Percentiles rank a stretch among this genome's conserved stretches.
phyloP scores from a whole-genome alignment of 2,797 vertebrate species.

The Premnoplex brunnescens region DNA sequence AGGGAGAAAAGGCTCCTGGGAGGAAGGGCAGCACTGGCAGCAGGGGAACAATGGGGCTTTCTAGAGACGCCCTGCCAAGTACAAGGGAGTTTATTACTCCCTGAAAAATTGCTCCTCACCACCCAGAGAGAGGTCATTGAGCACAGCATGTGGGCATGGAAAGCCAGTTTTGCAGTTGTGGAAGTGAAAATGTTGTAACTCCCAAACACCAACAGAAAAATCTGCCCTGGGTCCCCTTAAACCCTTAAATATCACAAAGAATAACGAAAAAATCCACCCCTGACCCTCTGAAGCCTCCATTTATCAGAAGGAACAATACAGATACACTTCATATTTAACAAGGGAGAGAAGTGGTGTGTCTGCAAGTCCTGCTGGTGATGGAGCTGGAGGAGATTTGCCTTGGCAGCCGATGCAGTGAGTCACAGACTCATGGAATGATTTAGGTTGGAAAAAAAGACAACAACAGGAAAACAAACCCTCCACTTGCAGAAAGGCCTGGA shows the following conservation, averaged over 20 bases:
- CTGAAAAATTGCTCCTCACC: neutral
- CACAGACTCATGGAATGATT: neutral
- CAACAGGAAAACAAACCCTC: conserved; percentile 9
- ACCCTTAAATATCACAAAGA: neutral
- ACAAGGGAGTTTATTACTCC: neutral
- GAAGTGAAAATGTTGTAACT: neutral
- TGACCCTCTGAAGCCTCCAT: neutral
- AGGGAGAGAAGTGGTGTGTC: neutral
- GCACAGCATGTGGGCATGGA: neutral
- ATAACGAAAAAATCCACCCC: neutral
- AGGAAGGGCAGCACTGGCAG: neutral
- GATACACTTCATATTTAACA: neutral
- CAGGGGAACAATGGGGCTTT: neutral
- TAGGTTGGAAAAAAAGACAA: neutral
- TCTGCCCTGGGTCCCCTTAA: neutral
- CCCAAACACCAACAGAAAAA: neutral
- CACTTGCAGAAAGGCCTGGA: neutral
- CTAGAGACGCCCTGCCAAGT: neutral
- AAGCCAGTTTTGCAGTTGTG: neutral
- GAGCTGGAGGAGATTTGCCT: neutral
- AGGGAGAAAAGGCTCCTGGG: neutral
- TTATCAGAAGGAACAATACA: neutral
- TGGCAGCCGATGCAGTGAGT: neutral
- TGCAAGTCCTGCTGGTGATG: neutral
- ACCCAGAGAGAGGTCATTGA: neutral